Percentiles rank a stretch among this genome's conserved stretches.
Conservation (phyloP, 2,888 invertebrate genomes). For the Sisyra nigra region DNA sequence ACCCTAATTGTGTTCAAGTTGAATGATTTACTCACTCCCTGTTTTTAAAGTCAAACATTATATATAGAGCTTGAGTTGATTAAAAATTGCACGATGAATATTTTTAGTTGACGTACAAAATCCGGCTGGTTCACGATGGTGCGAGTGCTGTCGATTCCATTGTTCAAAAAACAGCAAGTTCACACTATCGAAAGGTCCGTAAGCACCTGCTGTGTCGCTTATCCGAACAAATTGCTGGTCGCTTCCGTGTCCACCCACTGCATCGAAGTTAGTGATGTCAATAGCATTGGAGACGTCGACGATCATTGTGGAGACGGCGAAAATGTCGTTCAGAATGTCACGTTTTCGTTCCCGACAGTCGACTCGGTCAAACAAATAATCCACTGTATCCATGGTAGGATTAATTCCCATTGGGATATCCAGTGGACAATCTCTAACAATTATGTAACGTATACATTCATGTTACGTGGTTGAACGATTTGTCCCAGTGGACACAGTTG, state of each 20-base stretch:
- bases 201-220: conserved; percentile 43
- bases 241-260: conserved; percentile 39
- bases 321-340: conserved; percentile 20
- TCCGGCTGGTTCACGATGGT: conserved; percentile 39
- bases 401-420: too few relatives aligned
- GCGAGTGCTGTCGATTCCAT: conserved; percentile 49
- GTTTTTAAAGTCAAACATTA: too few relatives aligned
- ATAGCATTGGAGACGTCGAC: conserved; percentile 6
- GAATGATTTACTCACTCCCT: too few relatives aligned
- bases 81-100: too few relatives aligned
- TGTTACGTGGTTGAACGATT: too few relatives aligned
- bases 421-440: too few relatives aligned
- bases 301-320: conserved; percentile 16
- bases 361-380: conserved; percentile 49
- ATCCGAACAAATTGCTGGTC: conserved; percentile 37
- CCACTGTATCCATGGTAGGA: conserved; percentile 46
- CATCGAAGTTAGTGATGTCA: conserved; percentile 39
- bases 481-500: too few relatives aligned
- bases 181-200: conserved; percentile 43
- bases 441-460: too few relatives aligned
- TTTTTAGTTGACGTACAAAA: too few relatives aligned
- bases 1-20: too few relatives aligned
- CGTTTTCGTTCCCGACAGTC: conserved; percentile 55
- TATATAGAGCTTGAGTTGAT: too few relatives aligned
- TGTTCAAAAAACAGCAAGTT: conserved; percentile 47